A percentile compares a stretch with the other conserved stretches of the same genome.
Evolutionary conservation across 2,113 vertebrate species (phyloP).

Genomic region (Lampris incognitus): DNA sequence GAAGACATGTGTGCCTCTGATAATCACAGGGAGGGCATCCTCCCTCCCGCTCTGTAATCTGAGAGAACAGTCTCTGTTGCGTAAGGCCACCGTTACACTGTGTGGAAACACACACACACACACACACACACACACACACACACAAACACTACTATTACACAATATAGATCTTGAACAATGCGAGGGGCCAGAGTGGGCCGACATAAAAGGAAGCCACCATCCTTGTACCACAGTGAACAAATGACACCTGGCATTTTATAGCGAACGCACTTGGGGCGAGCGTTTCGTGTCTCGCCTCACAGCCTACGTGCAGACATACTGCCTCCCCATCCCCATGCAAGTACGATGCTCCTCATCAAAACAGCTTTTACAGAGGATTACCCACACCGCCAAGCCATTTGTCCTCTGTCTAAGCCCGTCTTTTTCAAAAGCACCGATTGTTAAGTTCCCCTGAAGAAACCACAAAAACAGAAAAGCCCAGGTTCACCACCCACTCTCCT

Average conservation of each 20-base stretch:
- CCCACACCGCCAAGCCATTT: not conserved
- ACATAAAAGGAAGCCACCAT: not conserved
- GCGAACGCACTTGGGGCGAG: not conserved
- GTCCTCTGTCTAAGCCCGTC: not conserved
- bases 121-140: not conserved
- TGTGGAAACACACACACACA: not conserved
- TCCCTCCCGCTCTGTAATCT: conserved; percentile 4
- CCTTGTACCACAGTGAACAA: not conserved
- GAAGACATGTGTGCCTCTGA: conserved; percentile 26
- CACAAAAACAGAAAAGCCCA: not conserved
- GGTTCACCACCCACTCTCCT: not conserved
- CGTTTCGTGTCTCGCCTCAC: not conserved
- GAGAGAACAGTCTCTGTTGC: not conserved
- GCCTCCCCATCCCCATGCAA: not conserved
- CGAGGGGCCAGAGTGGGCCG: not conserved
- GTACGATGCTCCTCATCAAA: not conserved
- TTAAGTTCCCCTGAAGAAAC: not conserved
- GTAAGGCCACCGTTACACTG: not conserved
- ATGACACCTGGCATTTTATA: not conserved
- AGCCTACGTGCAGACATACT: not conserved
- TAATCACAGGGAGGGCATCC: not conserved
- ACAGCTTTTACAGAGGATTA: not conserved
- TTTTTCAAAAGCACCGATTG: no score
- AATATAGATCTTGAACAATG: not conserved
- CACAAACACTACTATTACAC: not conserved